A percentile compares a stretch with the other conserved stretches of the same genome.
Evolutionary conservation across 2,797 vertebrate species (phyloP).

Genomic region (Coccyzus lansbergi): DNA sequence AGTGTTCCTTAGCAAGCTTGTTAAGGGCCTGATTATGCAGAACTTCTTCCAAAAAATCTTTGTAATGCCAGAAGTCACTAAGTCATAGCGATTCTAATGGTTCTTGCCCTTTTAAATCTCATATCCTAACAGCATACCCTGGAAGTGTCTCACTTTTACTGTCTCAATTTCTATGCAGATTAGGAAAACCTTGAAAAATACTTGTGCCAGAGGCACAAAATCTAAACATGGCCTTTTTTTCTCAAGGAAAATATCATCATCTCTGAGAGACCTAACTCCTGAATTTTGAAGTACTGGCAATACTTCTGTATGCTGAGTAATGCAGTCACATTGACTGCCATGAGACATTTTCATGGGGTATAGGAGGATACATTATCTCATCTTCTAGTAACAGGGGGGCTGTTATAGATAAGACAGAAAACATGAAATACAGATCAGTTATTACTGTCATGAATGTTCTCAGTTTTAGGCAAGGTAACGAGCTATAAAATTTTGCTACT

Average conservation of each 20-base stretch:
- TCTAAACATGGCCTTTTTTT: neutral
- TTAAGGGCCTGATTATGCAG: neutral
- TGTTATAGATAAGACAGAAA: neutral
- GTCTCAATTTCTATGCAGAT: neutral
- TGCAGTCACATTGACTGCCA: neutral
- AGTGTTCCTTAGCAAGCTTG: neutral
- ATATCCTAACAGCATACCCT: neutral
- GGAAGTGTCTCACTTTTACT: neutral
- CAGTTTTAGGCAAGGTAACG: neutral
- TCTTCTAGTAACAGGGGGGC: fast-evolving
- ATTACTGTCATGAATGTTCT: neutral
- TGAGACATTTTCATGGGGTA: neutral
- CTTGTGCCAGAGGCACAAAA: neutral
- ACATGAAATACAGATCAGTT: neutral
- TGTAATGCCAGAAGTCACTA: neutral
- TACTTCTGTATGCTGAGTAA: neutral
- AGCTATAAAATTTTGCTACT: neutral
- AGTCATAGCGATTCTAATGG: neutral
- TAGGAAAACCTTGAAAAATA: neutral
- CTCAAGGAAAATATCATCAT: neutral
- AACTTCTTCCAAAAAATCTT: neutral
- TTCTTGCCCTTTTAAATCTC: neutral
- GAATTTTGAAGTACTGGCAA: neutral
- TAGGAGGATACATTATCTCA: neutral
- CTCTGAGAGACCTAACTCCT: neutral